Base-by-base conservation (phyloP, 30 jellyfish, hydroid and myxozoan genomes). In the Cassiopea xamachana region DNA sequence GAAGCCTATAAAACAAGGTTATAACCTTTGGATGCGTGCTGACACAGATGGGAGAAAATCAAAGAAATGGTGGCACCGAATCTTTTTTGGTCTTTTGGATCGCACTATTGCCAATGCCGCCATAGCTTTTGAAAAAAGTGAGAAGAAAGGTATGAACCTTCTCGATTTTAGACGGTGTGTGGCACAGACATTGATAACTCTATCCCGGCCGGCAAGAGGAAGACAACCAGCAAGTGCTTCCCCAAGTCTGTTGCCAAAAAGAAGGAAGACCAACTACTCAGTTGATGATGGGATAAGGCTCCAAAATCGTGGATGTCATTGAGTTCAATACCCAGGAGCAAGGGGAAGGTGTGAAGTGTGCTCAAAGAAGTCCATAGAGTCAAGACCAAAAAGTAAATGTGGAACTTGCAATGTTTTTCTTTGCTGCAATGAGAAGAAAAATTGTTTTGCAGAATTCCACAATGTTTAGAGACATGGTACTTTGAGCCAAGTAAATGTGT, bases 1-100 rank as follows among this genome's bases (percentile, higher is more conserved):
- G 89, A 90, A 94, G 89, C 98, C 96, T 39, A 94, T 94, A 72
- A 90, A 90, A 85, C 69, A 94, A 80, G 98, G 98, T 2, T 93
- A 87, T 88, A 88, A 93, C 78, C 85, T 93, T 19, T 88, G 98
- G 95, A 83, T 82, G 71, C 55, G 89, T 46, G 97, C 98, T 76
- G 97, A 93, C 71, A 77, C 48, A 78, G 97, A 94, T 51, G 77
- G 80, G 49, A 50, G 98, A 70, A 93, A 90, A 80, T 84, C 91
- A 27, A 87, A 58, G 73, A 89, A 93, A 81, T 93, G 98, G 96
- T 89, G 98, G 97, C 94, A 88, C 77, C 60, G 94, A 74, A 88
- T 87, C 64, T 88, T 88, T 60, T 81, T 88, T 89, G 97, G 97
- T 12, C 72, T 87, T 60, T 39, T 81, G 79, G 94, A 88, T 92